Base-by-base conservation (phyloP, 2,888 invertebrate species). In the Dasypogon diadema region DNA sequence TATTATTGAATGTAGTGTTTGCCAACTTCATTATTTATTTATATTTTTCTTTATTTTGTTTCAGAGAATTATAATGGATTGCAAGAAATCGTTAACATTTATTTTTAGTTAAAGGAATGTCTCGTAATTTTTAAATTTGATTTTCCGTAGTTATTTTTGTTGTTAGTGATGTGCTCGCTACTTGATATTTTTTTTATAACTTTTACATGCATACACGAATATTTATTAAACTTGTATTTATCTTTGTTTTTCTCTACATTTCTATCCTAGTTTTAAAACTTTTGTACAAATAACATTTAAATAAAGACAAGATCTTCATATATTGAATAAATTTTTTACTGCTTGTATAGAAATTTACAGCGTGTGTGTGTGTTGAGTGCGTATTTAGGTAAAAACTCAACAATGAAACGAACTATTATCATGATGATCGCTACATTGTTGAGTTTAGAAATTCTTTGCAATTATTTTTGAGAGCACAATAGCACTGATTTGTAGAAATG, bases 1-100 rank as follows among this genome's bases (percentile, higher is more conserved):
- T 72, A 22, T 22, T 30, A 1, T 42, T 12, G 6, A 42, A 42
- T 12, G 42, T 56, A 70, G 48, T 14, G 12, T 55, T 56, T 16
- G 12, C 10, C 34, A 56, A 42, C 22, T 51, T 42, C 70, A 37
- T 18, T 46, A 34, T 70, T 70, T 37, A 46, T 46, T 74, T 58
- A 58, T 18, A 34, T 70, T 34, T 60, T 60, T 21, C 21, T 37
- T 37, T 60, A 30, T 60, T 60, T 78, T 79, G 73, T 79, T 81
- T 81, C 82, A 82, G 82, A 82, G 81, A 81, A 81, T 81, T 81
- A 80, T 82, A 81, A 81, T 78, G 78, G 78, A 55, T 55, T 56
- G 24, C 55, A 55, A 60, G 18, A 37, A 42, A 54, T 65, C 42
- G 60, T 60, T 60, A 60, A 60, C 60, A 60, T 18, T 37, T 37